Base-by-base conservation (phyloP, 2,797 vertebrate species). In the Enteromius argenteus region DNA sequence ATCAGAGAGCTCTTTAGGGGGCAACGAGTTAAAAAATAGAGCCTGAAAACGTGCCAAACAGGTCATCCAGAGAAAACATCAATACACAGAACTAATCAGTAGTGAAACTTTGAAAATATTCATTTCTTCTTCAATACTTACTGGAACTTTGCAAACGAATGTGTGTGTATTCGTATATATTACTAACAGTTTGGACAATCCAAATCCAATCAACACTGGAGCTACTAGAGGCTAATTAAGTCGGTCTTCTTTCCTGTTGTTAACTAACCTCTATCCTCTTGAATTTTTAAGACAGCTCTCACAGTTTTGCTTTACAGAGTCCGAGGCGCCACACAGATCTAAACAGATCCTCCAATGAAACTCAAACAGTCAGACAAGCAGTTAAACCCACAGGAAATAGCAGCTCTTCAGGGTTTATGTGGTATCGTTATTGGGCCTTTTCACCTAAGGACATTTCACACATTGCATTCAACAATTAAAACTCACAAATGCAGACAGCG, bases 331-430 rank as follows among this genome's bases (percentile, higher is more conserved):
- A 79, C 60, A 72, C 53, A 30, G 80, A 86, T 79, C 74, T 74
- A 73, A 84, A 78, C 60, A 77, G 71, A 42, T 81, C 80, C 44
- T 69, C 78, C 87, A 87, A 81, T 89, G 84, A 89, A 90, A 90
- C 77, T 84, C 83, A 60, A 86, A 84, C 84, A 86, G 81, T 84
- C 39, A 23, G 85, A 76, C 78, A 69, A 74, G 68, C 60, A 27
- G 60, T 87, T 78, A 80, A 86, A 83, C 44, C 17, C 78, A 79
- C 86, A 89, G 86, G 87, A 90, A 89, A 85, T 39, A 10, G 86
- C 77, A 84, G 83, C 56, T 83, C 72, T 84, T 71, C 84, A 42
- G 58, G n/a, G 2, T 88, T 88, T 88, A 89, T 85, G 77, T 77
- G 84, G 64, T 58, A 79, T 71, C 69, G 42, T 88, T 87, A 86